Conservation (phyloP, 2,888 invertebrate species). For the Lumbricus terrestris region DNA sequence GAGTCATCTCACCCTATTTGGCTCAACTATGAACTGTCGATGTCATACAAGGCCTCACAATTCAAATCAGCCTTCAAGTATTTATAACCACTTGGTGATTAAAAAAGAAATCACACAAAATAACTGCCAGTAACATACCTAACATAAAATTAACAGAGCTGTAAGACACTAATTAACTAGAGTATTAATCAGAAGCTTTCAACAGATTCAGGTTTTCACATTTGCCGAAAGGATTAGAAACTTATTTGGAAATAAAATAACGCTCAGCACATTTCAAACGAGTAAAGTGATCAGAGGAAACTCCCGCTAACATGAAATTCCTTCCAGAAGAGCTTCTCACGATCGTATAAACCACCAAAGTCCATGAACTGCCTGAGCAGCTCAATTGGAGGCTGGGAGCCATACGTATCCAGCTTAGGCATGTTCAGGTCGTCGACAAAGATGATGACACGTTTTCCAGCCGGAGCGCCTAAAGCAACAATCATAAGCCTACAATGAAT, state of each 20-base stretch:
- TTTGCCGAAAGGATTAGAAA: too few species aligned
- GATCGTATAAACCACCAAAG: conserved; percentile 79
- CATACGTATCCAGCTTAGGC: conserved; percentile 67
- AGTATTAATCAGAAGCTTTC: too few species aligned
- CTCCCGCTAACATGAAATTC: conserved; percentile 65
- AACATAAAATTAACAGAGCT: too few species aligned
- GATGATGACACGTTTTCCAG: conserved; percentile 77
- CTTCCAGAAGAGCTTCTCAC: conserved; percentile 86
- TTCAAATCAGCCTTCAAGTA: too few species aligned
- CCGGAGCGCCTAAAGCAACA: conserved; percentile 70
- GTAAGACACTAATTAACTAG: too few species aligned
- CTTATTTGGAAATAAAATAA: not conserved
- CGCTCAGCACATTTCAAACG: not conserved
- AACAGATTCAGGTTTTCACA: too few species aligned
- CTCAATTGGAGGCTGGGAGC: conserved; percentile 61
- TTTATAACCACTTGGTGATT: too few species aligned
- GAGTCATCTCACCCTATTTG: too few species aligned
- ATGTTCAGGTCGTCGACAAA: conserved; percentile 91
- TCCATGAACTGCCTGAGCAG: conserved; percentile 73
- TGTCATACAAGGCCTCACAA: too few species aligned
- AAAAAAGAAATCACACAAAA: too few species aligned
- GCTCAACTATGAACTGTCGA: too few species aligned
- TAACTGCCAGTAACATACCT: too few species aligned
- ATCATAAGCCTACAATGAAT: not conserved
- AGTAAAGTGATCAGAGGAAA: not conserved